Conservation (phyloP, 2,113 vertebrate species). For the Dolichotis patagonum region DNA sequence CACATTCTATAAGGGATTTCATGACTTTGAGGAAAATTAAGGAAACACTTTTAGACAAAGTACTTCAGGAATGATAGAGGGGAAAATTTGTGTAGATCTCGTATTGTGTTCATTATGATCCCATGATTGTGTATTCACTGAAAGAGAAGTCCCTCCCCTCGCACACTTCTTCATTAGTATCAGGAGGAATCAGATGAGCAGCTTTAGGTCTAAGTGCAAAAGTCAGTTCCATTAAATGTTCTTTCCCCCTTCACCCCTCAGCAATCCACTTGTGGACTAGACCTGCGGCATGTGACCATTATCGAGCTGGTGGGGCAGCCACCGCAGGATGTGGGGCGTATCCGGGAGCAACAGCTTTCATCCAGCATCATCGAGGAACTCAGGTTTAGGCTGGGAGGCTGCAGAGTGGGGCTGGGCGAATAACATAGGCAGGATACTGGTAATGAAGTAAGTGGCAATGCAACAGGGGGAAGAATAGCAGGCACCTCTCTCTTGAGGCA, state of each 20-base stretch:
- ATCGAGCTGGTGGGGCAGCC: slow-evolving; percentile 93
- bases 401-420: background rate
- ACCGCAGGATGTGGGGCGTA: slow-evolving; percentile 92
- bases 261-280: slow-evolving; percentile 93
- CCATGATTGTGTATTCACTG: background rate
- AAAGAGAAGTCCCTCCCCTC: background rate
- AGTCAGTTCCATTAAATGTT: background rate
- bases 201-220: background rate
- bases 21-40: slow-evolving; percentile 1
- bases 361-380: slow-evolving; percentile 92
- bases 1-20: background rate
- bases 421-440: background rate
- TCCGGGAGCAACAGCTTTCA: slow-evolving; percentile 90
- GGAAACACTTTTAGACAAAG: slow-evolving; percentile 7
- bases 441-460: background rate
- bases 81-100: background rate
- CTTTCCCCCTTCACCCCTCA: slow-evolving; percentile 71
- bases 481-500: background rate
- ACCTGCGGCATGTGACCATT: slow-evolving; percentile 92
- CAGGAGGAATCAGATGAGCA: background rate
- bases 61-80: background rate
- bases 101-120: background rate
- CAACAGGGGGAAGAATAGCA: background rate
- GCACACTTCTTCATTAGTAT: background rate
- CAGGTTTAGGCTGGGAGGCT: slow-evolving; percentile 86